A percentile compares a stretch with the other conserved stretches of the same genome.
phyloP scores from a whole-genome alignment of 1,140 invertebrate genomes.

The Orchestia grillus region DNA sequence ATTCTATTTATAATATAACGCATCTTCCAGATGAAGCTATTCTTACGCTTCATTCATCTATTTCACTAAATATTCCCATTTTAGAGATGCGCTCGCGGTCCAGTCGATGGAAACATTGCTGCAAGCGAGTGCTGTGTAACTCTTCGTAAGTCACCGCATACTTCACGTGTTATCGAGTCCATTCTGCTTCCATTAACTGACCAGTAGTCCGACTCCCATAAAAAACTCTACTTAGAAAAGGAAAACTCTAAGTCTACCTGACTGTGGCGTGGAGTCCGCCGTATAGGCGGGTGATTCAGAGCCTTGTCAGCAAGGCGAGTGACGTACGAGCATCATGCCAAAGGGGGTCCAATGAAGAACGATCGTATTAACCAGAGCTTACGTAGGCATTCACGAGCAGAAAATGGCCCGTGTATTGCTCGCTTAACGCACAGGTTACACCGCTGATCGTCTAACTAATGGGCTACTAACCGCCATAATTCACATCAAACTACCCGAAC shows the following conservation, averaged over 20 bases:
- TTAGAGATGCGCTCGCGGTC: too few relatives aligned
- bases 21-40: too few relatives aligned
- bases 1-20: too few relatives aligned
- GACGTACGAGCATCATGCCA: neutral
- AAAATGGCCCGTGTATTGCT: neutral
- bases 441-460: constrained; percentile 31
- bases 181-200: too few relatives aligned
- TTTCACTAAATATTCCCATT: too few relatives aligned
- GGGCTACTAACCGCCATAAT: neutral
- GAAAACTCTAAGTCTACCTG: neutral
- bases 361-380: neutral
- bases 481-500: constrained; percentile 25
- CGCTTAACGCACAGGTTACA: neutral
- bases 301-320: neutral
- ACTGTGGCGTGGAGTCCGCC: neutral
- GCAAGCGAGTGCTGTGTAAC: too few relatives aligned
- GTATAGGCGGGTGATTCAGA: neutral
- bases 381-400: neutral
- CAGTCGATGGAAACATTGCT: too few relatives aligned
- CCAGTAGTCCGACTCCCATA: too few relatives aligned
- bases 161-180: too few relatives aligned
- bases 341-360: neutral
- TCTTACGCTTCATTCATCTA: too few relatives aligned
- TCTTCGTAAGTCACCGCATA: too few relatives aligned
- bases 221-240: neutral